Conservation (phyloP, 2,888 invertebrate species). For the Nasonovia ribisnigri region DNA sequence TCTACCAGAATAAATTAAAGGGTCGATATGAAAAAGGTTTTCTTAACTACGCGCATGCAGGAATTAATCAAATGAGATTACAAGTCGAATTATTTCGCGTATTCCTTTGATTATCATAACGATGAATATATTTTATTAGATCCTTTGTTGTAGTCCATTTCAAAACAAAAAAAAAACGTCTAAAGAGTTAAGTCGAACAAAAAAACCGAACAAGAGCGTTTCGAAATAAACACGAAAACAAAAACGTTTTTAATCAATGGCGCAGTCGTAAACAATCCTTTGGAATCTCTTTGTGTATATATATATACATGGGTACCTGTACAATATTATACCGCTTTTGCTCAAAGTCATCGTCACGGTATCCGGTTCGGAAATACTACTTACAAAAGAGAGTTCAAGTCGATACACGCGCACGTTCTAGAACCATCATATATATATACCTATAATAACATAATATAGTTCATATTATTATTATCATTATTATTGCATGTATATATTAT, state of each 20-base stretch:
- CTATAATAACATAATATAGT: not conserved
- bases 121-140: not conserved
- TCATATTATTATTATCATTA: not conserved
- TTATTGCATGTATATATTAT: not conserved
- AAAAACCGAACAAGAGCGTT: not conserved
- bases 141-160: not conserved
- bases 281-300: conserved; percentile 5
- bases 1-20: not conserved
- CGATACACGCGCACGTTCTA: not conserved
- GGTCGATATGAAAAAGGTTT: conserved; percentile 16
- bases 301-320: not conserved
- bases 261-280: not conserved
- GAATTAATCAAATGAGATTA: conserved; percentile 38
- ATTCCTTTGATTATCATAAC: conserved; percentile 32
- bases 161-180: not conserved
- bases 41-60: not conserved
- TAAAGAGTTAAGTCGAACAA: not conserved
- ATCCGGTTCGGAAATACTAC: not conserved
- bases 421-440: not conserved
- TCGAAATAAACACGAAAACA: conserved; percentile 22
- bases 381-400: not conserved
- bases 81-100: conserved; percentile 3
- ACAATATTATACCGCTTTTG: not conserved
- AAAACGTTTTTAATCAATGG: conserved; percentile 39
- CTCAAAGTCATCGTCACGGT: not conserved